Base-by-base conservation (phyloP, 2,888 invertebrate genomes). In the Masnerella sp. region DNA sequence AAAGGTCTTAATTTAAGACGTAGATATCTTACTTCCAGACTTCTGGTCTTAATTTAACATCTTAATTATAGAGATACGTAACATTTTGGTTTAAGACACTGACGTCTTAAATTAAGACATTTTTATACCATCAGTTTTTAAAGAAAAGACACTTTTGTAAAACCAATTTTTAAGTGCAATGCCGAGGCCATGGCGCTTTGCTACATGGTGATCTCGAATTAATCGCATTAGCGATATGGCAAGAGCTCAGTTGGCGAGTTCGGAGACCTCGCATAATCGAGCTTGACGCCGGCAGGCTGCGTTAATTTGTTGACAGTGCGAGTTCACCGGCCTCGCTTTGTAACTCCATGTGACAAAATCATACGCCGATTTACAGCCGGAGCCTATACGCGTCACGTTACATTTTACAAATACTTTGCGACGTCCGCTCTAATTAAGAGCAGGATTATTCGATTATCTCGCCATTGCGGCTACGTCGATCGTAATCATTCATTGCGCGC, bases 151-250 rank as follows among this genome's bases (percentile, higher is more conserved):
- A n/a, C n/a, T n/a, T n/a, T n/a, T n/a, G n/a, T n/a, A n/a, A n/a
- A n/a, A n/a, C n/a, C n/a, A n/a, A n/a, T n/a, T n/a, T n/a, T n/a
- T n/a, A n/a, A n/a, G n/a, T n/a, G n/a, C n/a, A n/a, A n/a, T n/a
- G n/a, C n/a, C n/a, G n/a, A n/a, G n/a, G n/a, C n/a, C 45, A 9
- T 9, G 54, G 43, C 58, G 69, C 70, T 65, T 76, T 65, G 47
- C 71, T 58, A 69, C 75, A 61, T 52, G 76, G 69, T 76, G 77
- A 79, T 79, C 80, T 78, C 77, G 73, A 76, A 77, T 78, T 80
- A 79, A 78, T 80, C 72, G 73, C 62, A 75, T 80, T 77, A 76
- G 77, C 69, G 72, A 74, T 74, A 78, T 73, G 67, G 56, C 59
- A 52, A 65, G 56, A 69, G 68, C 56, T 64, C 71, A 67, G 64